Base-by-base conservation (phyloP, 2,113 vertebrate genomes). In the Brachyhypopomus gauderio region DNA sequence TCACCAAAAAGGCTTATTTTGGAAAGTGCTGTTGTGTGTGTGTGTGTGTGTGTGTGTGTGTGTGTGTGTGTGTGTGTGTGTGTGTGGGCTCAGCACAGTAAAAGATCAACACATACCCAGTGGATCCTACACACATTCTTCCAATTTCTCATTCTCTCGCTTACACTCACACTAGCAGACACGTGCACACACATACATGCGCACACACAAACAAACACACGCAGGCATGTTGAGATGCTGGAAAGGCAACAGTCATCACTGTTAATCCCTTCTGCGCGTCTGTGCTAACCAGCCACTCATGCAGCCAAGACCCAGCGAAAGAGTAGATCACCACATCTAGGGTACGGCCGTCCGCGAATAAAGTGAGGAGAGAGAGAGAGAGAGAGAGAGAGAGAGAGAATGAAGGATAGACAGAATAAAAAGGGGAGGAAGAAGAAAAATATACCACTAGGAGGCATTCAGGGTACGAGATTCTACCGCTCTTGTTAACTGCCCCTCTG, bases 21-120 rank as follows among this genome's bases (percentile, higher is more conserved):
- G 45, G 27, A 22, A 30, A 38, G 62, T 16, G 71, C 64, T 67
- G 64, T 41, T 58, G 72, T 59, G 74, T 77, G 80, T 69, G 72
- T 77, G 80, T 69, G 72, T 77, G 80, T 69, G 72, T 77, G 80
- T 69, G 72, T 77, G 80, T 69, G 72, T 77, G 80, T 69, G 72
- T n/a, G n/a, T 58, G 72, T 59, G 74, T 58, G 72, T 59, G 74
- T 58, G 72, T 59, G 74, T 58, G 72, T 59, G 74, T 58, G 72
- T 59, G 74, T 77, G 80, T 69, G 72, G 8, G 73, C 30, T 63
- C 52, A 27, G 72, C 67, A 25, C 30, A 60, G 27, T 41, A 23
- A 78, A 59, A 25, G 30, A 41, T 19, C 16, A 55, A 70, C 30
- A 78, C 48, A 78, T 58, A 58, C 12, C 52, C 66, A 64, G 36